These are phyloP conservation scores for Lophotriccus pileatus DNA, from an alignment of 2,797 vertebrate species.

Conservation along the genomic window DNA sequence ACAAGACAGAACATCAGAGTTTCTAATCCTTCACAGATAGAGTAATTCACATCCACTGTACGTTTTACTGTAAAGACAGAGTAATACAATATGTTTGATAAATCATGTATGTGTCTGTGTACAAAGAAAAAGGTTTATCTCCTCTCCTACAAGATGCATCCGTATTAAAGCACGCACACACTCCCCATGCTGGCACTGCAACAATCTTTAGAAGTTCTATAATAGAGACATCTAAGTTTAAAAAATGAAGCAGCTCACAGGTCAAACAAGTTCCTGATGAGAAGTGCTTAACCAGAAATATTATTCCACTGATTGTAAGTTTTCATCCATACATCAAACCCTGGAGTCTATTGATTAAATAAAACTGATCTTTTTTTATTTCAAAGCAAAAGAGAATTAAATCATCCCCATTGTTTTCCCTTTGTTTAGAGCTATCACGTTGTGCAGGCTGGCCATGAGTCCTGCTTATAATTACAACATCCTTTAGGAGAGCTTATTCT, in stretches of 20 bases:
- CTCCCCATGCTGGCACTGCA: background rate
- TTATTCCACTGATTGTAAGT: constrained; percentile 25
- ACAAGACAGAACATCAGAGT: constrained; percentile 22
- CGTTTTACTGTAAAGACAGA: background rate
- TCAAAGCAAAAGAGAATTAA: constrained; percentile 35
- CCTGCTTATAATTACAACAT: constrained; percentile 13
- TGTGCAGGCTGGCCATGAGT: background rate
- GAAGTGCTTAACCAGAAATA: constrained; percentile 45
- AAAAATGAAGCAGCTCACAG: constrained; percentile 45
- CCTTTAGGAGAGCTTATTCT: background rate
- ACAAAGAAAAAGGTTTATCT: constrained; percentile 26
- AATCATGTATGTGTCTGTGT: background rate
- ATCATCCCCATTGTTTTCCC: constrained; percentile 18
- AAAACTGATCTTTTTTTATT: constrained; percentile 30
- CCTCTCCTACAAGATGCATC: constrained; percentile 11
- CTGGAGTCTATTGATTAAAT: constrained; percentile 28
- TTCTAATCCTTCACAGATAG: constrained; percentile 40
- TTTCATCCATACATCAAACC: constrained; percentile 33
- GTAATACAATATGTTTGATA: constrained; percentile 1
- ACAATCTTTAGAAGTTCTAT: constrained; percentile 36
- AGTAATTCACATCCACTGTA: background rate
- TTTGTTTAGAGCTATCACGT: background rate
- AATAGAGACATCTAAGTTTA: constrained; percentile 51
- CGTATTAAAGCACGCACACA: background rate
- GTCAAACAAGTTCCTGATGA: constrained; percentile 53